A percentile compares a stretch with the other conserved stretches of the same genome.
phyloP scores from a whole-genome alignment of 1,140 invertebrate genomes.

The Tribolium castaneum region DNA sequence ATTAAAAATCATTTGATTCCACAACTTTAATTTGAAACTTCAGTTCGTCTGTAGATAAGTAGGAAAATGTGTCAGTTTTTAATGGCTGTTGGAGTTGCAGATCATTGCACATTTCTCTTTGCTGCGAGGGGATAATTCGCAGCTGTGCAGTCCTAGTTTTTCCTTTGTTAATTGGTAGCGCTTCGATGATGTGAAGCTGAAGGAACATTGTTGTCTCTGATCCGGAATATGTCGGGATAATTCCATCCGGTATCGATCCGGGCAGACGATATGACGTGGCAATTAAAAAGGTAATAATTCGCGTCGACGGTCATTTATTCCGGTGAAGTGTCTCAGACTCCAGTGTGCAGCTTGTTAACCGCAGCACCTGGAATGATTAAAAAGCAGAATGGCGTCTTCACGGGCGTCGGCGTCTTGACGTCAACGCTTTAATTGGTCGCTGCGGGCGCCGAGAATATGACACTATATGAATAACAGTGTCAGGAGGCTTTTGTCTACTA shows the following conservation, averaged over 20 bases:
- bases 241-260: background rate
- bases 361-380: constrained; percentile 31
- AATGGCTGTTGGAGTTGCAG: no score
- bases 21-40: no score
- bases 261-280: background rate
- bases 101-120: no score
- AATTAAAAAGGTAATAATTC: constrained; percentile 28
- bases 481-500: constrained; percentile 36
- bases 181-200: no score
- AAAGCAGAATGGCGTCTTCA: constrained; percentile 22
- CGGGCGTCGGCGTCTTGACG: constrained; percentile 40
- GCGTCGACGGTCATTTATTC: constrained; percentile 18
- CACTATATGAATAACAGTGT: constrained; percentile 40
- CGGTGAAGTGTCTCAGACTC: constrained; percentile 2
- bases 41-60: no score
- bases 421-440: constrained; percentile 41
- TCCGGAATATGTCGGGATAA: background rate
- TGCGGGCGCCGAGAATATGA: constrained; percentile 37
- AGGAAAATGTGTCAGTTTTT: no score
- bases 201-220: background rate
- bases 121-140: no score
- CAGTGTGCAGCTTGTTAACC: constrained; percentile 24
- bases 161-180: no score
- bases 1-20: no score
- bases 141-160: no score